Evolutionary conservation across 2,888 invertebrate genomes (phyloP).

Genomic region (Oligia fasciuncula): DNA sequence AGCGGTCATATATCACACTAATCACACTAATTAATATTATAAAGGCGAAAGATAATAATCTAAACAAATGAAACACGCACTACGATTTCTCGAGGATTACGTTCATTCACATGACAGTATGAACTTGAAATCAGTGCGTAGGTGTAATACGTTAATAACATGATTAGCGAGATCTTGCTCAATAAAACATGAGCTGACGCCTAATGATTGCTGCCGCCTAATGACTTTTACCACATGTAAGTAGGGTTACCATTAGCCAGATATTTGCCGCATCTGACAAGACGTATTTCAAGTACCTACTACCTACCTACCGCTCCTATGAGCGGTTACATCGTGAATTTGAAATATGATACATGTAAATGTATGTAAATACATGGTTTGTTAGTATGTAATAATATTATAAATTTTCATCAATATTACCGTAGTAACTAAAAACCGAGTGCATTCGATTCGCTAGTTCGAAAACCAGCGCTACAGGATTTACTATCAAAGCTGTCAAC

Average conservation of each 20-base stretch:
- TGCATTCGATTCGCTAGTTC: no score
- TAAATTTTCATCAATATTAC: not conserved
- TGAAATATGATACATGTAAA: not conserved
- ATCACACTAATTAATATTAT: no score
- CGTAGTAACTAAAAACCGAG: not conserved
- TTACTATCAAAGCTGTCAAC: no score
- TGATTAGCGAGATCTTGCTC: conserved; percentile 45
- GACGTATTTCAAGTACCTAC: not conserved
- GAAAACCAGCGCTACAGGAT: no score
- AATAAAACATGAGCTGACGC: conserved; percentile 31
- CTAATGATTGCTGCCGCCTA: conserved; percentile 2
- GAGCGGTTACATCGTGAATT: not conserved
- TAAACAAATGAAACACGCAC: conserved; percentile 31
- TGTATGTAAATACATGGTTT: not conserved
- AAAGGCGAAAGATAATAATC: conserved; percentile 2
- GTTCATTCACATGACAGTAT: conserved; percentile 26
- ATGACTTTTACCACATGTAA: conserved; percentile 11
- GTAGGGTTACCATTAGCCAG: not conserved
- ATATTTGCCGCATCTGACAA: not conserved
- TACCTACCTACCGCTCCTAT: no score
- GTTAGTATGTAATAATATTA: not conserved
- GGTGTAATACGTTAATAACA: conserved; percentile 29
- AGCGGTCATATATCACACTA: not conserved
- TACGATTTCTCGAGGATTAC: conserved; percentile 28
- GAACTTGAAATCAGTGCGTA: conserved; percentile 46